Evolutionary conservation across 1,140 invertebrate species (phyloP), one percentile per base, ranked within the genome.

Genomic region (Drosophila azteca): DNA sequence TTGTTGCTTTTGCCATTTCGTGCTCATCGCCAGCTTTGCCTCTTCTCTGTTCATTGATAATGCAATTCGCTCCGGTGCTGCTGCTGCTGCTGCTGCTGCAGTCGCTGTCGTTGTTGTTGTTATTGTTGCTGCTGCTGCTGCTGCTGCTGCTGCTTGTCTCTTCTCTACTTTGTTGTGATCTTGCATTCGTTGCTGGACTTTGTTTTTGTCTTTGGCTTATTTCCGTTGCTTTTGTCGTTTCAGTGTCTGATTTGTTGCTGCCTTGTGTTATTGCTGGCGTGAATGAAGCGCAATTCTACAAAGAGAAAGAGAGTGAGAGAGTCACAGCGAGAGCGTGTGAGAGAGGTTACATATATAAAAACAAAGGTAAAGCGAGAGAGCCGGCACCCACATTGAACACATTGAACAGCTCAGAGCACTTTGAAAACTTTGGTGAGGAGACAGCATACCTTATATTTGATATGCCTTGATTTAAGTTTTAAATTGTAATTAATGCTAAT

Each of bases 151-250:
- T 35, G 31, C 31, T 35, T 35, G 31, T 35, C 41, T 51, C 82
- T 81, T 90, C 63, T 55, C 61, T 57, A 61, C 74, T 90, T 89
- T 90, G 89, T 90, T 90, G 78, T 89, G 83, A 85, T 90, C 81
- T 81, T 50, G 61, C 75, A 79, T 90, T 90, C 83, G 80, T 68
- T 69, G 72, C 66, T 64, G 57, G 59, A 52, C 57, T 79, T 78
- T 80, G 71, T 69, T 63, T 61, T 62, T 52, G 65, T 57, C 58
- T 68, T 75, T 64, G 58, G 46, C 57, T 41, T 50, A 48, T 51
- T 55, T n/a, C 55, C 41, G 49, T 54, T 24, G 52, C 39, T 39
- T 46, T 54, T 49, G 62, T 57, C 35, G 9, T 22, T 54, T 63
- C 60, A 53, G 41, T 46, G 53, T 46, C 45, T 17, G 6, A 26